Evolutionary conservation across 2,888 invertebrate genomes (phyloP), one percentile per base, ranked within the genome.

Genomic region (Mythimna pallens): DNA sequence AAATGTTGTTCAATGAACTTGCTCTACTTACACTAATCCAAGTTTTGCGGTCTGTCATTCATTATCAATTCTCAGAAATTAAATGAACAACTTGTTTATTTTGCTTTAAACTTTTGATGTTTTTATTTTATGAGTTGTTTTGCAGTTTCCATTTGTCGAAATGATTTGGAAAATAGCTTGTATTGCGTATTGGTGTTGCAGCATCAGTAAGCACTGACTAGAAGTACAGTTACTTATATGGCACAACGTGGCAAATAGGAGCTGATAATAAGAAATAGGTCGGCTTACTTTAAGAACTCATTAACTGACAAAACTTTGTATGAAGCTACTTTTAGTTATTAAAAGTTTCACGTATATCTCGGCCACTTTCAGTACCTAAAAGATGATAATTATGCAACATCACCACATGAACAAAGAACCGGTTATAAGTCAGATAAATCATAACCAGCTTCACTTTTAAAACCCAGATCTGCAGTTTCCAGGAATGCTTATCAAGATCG

Each of bases 1-100:
- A 58, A 22, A 65, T 58, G 30, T 30, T 71, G 72, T 78, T 79
- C 73, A 80, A 20, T 65, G 69, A 80, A 65, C 62, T 75, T 68
- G 75, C 22, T 62, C 65, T 54, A 68, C 57, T 65, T 62, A 65
- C 34, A 62, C 50, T 22, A 58, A 50, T 58, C 47, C 22, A 12
- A 75, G 40, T 65, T 47, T 57, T 61, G 64, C 59, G 59, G 43
- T 61, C 36, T 65, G 62, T 65, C 74, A 58, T 76, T 79, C 76
- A 66, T 65, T 52, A 75, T 52, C 2, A 65, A 54, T 65, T 80
- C 68, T 30, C 22, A 34, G 68, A 80, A 75, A 62, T 68, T 25
- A 65, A 68, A 62, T 58, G 54, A 61, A 55, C 22, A 55, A 65
- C 17, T 62, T 17, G 17, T 59, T 59, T 22, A 40, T 59, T 59